Conservation (phyloP, 2,888 invertebrate species). For the Machimus atricapillus region DNA sequence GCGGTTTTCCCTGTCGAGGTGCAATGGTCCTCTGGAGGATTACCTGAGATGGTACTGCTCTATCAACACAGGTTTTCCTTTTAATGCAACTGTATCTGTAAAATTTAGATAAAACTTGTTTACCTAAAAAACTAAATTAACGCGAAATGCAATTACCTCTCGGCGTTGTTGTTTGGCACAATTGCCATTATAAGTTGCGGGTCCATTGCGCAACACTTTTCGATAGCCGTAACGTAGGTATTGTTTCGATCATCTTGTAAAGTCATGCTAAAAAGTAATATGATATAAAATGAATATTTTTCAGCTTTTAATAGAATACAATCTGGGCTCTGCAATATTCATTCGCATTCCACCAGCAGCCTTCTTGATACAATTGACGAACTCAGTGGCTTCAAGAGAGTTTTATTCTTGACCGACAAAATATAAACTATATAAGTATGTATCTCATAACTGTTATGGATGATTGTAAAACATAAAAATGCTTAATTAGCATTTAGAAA, state of each 20-base stretch:
- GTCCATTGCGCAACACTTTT: constrained; percentile 65
- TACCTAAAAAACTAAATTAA: background rate
- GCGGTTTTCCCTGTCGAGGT: constrained; percentile 58
- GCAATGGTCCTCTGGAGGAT: constrained; percentile 58
- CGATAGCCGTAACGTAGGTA: constrained; percentile 69
- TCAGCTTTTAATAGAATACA: constrained; percentile 51
- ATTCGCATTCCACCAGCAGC: constrained; percentile 64
- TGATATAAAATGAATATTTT: background rate
- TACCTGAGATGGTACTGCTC: constrained; percentile 75
- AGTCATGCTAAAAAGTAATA: constrained; percentile 50
- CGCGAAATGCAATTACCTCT: constrained; percentile 63
- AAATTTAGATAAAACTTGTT: background rate
- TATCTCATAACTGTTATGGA: too few relatives aligned
- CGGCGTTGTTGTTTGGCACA: constrained; percentile 72
- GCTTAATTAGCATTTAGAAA: too few relatives aligned
- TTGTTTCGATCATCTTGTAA: constrained; percentile 69
- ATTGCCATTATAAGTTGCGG: constrained; percentile 74
- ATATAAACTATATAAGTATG: too few relatives aligned
- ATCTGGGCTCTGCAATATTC: constrained; percentile 60
- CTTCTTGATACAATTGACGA: constrained; percentile 55
- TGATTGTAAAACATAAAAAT: too few relatives aligned
- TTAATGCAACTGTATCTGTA: constrained; percentile 83
- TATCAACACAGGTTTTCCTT: constrained; percentile 80
- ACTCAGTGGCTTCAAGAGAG: constrained; percentile 57
- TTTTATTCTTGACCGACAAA: too few relatives aligned